Conservation (phyloP, 2,113 vertebrate species). For the Arothron firmamentum region DNA sequence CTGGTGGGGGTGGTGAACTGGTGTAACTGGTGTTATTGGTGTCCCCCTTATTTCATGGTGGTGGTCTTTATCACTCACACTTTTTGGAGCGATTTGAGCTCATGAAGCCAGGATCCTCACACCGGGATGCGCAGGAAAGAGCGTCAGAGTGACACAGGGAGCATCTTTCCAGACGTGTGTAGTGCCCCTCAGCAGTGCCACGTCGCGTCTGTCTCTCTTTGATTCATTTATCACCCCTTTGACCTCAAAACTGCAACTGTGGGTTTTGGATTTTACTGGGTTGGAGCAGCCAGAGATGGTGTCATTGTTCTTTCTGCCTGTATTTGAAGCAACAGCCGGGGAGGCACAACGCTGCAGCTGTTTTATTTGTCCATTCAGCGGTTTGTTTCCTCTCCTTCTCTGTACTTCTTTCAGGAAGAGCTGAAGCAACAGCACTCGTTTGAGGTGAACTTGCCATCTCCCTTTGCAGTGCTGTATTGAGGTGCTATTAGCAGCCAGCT, state of each 20-base stretch:
- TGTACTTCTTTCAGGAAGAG: no score
- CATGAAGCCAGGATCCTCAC: constrained; percentile 1
- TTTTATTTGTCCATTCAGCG: no score
- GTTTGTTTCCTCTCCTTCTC: no score
- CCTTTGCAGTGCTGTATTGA: no score
- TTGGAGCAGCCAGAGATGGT: no score
- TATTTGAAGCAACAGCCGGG: neutral
- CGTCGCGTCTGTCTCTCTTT: constrained; percentile 7
- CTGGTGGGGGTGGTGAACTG: constrained; percentile 1
- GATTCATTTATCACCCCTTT: constrained; percentile 14
- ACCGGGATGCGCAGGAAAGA: neutral
- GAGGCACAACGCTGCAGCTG: no score
- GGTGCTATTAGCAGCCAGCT: neutral
- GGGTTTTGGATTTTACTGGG: neutral
- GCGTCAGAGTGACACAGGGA: constrained; percentile 1
- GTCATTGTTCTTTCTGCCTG: neutral
- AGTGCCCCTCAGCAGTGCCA: neutral
- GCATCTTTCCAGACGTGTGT: constrained; percentile 15
- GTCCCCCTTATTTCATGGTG: neutral
- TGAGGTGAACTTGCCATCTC: no score
- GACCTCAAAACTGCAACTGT: constrained; percentile 18
- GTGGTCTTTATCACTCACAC: no score
- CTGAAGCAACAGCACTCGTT: no score
- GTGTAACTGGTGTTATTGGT: neutral
- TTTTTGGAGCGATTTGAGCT: no score